Percentiles rank a stretch among this genome's conserved stretches.
phyloP scores from a whole-genome alignment of 2,113 vertebrate genomes.

The Platichthys stellatus region DNA sequence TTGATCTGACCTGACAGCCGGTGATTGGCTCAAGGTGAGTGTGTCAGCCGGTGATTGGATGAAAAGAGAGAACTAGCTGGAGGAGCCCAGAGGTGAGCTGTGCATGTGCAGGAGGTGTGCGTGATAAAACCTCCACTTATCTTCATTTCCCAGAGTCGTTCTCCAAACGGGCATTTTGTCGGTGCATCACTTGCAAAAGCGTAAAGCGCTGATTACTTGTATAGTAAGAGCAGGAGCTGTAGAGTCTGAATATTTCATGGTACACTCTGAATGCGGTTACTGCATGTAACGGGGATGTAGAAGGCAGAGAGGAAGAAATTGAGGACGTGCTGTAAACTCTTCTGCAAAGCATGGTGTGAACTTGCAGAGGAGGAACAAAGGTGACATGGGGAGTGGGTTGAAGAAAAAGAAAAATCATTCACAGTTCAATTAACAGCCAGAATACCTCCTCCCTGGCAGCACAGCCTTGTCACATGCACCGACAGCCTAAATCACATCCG shows the following conservation, averaged over 20 bases:
- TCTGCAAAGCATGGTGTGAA: slow-evolving; percentile 28
- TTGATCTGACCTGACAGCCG: too few species aligned
- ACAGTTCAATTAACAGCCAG: slow-evolving; percentile 68
- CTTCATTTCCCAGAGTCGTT: too few species aligned
- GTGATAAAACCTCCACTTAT: too few species aligned
- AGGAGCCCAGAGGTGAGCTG: too few species aligned
- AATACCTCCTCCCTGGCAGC: slow-evolving; percentile 41
- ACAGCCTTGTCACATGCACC: slow-evolving; percentile 13
- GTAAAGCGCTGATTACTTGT: neutral
- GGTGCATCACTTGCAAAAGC: neutral
- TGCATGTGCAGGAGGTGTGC: too few species aligned
- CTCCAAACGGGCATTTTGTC: neutral
- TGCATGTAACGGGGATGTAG: neutral
- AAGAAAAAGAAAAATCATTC: slow-evolving; percentile 46
- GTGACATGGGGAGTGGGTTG: slow-evolving; percentile 19
- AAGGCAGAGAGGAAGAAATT: neutral
- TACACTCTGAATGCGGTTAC: neutral
- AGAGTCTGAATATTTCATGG: neutral
- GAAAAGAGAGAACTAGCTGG: too few species aligned
- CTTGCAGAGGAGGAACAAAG: slow-evolving; percentile 20
- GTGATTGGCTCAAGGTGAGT: too few species aligned
- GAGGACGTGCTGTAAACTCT: slow-evolving; percentile 23
- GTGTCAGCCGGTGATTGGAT: too few species aligned
- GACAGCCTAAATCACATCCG: slow-evolving; percentile 8
- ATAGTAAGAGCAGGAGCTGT: neutral